Percentiles rank a stretch among this genome's conserved stretches.
These are phyloP conservation scores for Patella pellucida DNA, from an alignment of 2,888 invertebrate species.

Conservation along the genomic window DNA sequence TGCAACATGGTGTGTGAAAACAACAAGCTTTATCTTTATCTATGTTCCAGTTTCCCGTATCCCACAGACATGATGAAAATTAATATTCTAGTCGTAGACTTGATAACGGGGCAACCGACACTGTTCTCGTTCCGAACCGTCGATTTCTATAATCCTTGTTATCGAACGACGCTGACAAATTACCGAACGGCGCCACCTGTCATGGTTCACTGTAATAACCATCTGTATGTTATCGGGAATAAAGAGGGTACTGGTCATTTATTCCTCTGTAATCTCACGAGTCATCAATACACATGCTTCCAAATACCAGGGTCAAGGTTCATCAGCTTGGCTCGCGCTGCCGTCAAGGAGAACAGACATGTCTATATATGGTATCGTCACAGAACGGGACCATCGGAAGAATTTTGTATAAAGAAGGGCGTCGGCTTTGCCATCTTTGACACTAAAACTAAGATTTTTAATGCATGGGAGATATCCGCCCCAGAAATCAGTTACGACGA, in stretches of 20 bases:
- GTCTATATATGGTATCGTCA: constrained; percentile 66
- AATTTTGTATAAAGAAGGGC: constrained; percentile 67
- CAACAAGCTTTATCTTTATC: constrained; percentile 62
- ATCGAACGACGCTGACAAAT: constrained; percentile 66
- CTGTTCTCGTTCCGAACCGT: constrained; percentile 63
- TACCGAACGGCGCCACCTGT: constrained; percentile 64
- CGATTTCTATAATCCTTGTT: constrained; percentile 62
- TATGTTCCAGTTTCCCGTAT: constrained; percentile 66
- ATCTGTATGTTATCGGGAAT: constrained; percentile 64
- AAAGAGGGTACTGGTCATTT: constrained; percentile 66
- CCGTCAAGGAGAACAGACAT: constrained; percentile 58
- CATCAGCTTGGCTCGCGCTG: constrained; percentile 63
- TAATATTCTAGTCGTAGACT: constrained; percentile 61
- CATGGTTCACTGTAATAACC: constrained; percentile 62
- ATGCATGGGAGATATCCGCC: constrained; percentile 58
- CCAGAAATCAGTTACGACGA: constrained; percentile 65
- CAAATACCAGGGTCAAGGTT: constrained; percentile 65
- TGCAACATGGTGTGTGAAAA: constrained; percentile 60
- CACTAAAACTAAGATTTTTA: constrained; percentile 61
- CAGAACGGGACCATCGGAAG: constrained; percentile 66
- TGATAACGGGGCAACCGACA: constrained; percentile 57
- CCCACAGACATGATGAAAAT: constrained; percentile 67
- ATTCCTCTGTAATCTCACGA: constrained; percentile 63
- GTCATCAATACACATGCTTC: constrained; percentile 63
- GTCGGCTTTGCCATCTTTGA: constrained; percentile 67